Percentiles rank a stretch among this genome's conserved stretches.
phyloP scores from a whole-genome alignment of 2,888 invertebrate genomes.

The Aspidiotus rigidus region DNA sequence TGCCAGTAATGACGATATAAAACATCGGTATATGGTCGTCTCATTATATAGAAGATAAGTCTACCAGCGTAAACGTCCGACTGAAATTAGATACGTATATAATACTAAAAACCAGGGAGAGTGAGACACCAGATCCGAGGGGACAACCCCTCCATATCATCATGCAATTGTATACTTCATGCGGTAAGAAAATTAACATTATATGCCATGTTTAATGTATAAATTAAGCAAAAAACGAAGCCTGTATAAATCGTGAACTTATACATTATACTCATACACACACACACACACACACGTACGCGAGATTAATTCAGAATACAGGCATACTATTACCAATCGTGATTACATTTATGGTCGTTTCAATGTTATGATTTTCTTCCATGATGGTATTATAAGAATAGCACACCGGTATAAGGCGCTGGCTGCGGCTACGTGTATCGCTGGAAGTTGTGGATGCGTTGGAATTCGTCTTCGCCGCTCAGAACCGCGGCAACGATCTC shows the following conservation, averaged over 20 bases:
- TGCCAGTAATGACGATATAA: too few species aligned
- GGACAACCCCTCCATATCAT: not conserved
- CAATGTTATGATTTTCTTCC: slow-evolving; percentile 2
- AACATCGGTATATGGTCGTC: too few species aligned
- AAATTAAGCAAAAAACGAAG: slow-evolving; percentile 1
- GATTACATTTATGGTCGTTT: slow-evolving; percentile 4
- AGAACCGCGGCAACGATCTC: too few species aligned
- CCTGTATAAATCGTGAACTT: slow-evolving; percentile 1
- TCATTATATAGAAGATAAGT: too few species aligned
- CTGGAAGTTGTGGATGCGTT: not conserved
- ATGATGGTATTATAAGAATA: not conserved
- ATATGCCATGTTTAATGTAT: not conserved
- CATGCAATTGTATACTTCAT: not conserved
- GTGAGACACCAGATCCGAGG: too few species aligned
- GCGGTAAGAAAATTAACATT: slow-evolving; percentile 4
- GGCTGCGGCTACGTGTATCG: not conserved
- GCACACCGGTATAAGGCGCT: too few species aligned
- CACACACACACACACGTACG: not conserved
- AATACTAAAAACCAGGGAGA: too few species aligned
- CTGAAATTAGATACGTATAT: too few species aligned
- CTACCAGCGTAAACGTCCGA: too few species aligned
- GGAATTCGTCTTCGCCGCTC: not conserved
- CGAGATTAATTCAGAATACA: not conserved
- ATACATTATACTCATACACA: not conserved
- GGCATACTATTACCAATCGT: not conserved